Base-by-base conservation (phyloP, 2,797 vertebrate genomes). In the Vespertilio murinus region DNA sequence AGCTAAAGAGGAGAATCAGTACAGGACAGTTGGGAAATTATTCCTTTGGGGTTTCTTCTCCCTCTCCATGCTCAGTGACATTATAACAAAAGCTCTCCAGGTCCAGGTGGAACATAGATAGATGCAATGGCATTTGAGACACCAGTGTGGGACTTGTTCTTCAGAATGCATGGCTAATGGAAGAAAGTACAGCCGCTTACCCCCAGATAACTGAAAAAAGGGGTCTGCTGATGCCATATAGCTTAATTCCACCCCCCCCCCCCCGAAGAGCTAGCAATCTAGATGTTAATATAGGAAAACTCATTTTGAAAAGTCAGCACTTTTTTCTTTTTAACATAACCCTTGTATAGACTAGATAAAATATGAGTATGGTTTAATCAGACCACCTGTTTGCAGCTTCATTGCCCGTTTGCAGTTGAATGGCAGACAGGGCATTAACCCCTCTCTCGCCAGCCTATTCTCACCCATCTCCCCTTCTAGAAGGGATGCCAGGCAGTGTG, bases 281-380 rank as follows among this genome's bases (percentile, higher is more conserved):
- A 87, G 52, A 77, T 94, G 49, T 77, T 64, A 52, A 7, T 75
- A 22, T 91, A 25, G 83, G 42, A 93, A 82, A 59, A 80, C 20
- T 75, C 33, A 77, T 67, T 93, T 71, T 70, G 14, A 75, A 64
- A 93, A 92, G 67, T 17, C n/a, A 83, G 25, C 20, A 67, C 17
- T 81, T 70, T 64, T 73, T 65, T 59, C 47, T 74, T 69, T 86
- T 65, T n/a, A 49, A 3, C 30, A n/a, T 3, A 47, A 14, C 18
- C 22, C 35, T n/a, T n/a, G 10, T 67, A 8, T 20, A 54, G 42
- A 40, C 40, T 33, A 69, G 54, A 45, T 78, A 54, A 45, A 52
- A 82, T 12, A 25, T 6, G 1, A 8, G 20, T 5, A 11, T 52
- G 30, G 28, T 65, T 91, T 47, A 25, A 80, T 84, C n/a, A 80